Evolutionary conservation across 2,888 invertebrate species (phyloP).

Genomic region (Blastobasis adustella): DNA sequence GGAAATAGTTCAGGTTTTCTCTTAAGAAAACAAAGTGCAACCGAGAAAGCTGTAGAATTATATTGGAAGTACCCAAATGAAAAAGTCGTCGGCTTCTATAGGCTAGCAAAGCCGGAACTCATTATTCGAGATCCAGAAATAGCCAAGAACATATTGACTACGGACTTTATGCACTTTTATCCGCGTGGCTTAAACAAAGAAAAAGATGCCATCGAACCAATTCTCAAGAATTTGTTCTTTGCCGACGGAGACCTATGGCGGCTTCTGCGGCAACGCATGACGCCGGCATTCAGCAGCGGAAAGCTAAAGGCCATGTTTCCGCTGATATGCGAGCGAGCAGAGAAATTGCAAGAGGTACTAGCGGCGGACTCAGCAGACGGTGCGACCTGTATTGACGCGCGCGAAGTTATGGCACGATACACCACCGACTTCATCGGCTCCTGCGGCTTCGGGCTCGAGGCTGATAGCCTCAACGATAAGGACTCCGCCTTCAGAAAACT

Average conservation of each 20-base stretch:
- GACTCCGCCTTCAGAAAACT: slow-evolving; percentile 18
- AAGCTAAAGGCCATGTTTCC: slow-evolving; percentile 25
- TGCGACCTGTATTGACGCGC: slow-evolving; percentile 3
- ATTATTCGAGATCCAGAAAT: slow-evolving; percentile 20
- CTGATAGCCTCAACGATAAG: slow-evolving; percentile 14
- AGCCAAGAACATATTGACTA: slow-evolving; percentile 14
- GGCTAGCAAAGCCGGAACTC: slow-evolving; percentile 11
- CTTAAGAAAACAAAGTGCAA: slow-evolving; percentile 6
- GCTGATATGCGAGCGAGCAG: slow-evolving; percentile 19
- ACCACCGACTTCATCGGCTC: slow-evolving; percentile 19
- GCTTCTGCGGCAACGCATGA: slow-evolving; percentile 46
- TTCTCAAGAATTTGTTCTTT: slow-evolving; percentile 17
- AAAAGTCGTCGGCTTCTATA: slow-evolving; percentile 14
- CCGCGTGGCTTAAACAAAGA: slow-evolving; percentile 11
- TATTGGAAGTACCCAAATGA: slow-evolving; percentile 18
- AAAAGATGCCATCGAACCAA: slow-evolving; percentile 13
- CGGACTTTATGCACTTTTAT: slow-evolving; percentile 17
- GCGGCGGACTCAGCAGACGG: background rate
- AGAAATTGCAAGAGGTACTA: slow-evolving; percentile 25
- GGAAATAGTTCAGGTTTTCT: slow-evolving; percentile 11
- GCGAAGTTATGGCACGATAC: slow-evolving; percentile 21
- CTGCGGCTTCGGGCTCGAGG: slow-evolving; percentile 17
- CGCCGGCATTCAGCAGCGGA: slow-evolving; percentile 22
- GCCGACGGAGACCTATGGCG: slow-evolving; percentile 36
- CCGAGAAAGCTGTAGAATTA: slow-evolving; percentile 10